Base-by-base conservation (phyloP, 2,797 vertebrate species). In the Falco peregrinus region DNA sequence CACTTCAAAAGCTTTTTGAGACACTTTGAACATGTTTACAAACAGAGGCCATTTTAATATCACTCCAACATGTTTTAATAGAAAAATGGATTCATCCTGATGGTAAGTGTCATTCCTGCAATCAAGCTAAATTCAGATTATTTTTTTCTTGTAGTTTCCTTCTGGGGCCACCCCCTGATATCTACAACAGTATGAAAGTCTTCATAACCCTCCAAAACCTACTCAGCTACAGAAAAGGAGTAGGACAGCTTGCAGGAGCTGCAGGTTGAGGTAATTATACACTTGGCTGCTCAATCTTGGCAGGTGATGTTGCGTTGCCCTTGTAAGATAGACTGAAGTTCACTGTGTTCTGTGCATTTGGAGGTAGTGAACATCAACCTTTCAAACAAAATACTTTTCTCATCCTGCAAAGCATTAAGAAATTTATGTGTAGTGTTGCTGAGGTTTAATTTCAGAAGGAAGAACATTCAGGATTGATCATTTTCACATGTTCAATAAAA, bases 231-330 rank as follows among this genome's bases (percentile, higher is more conserved):
- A 71, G 57, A 65, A 68, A 59, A 87, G 19, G 41, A 93, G 48
- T 39, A 61, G 61, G 59, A 69, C 65, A 93, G 69, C 65, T 91
- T 93, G 69, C 79, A 89, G 83, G 61, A 63, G 41, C 25, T 91
- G 65, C 81, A 87, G 75, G 13, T 43, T 83, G 75, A 89, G 61
- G 37, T 43, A 88, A 84, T 95, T 91, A 81, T 51, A 68, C 73
- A 79, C 93, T n/a, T 86, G 84, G 45, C 57, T 95, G 87, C 71
- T 75, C 82, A 33, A 24, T 26, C 64, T 60, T 90, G 89, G 91
- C 91, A 95, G 87, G 43, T 54, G 61, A 89, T 54, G 31, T 11
- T 84, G 41, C 2, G 2, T 29, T 61, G 51, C 60, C 83, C 70
- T 84, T 89, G 65, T n/a, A 57, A 43, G 51, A 35, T 3, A 71